Evolutionary conservation across 1,140 invertebrate species (phyloP), one percentile per base, ranked within the genome.

Genomic region (Acromyrmex echinatior): DNA sequence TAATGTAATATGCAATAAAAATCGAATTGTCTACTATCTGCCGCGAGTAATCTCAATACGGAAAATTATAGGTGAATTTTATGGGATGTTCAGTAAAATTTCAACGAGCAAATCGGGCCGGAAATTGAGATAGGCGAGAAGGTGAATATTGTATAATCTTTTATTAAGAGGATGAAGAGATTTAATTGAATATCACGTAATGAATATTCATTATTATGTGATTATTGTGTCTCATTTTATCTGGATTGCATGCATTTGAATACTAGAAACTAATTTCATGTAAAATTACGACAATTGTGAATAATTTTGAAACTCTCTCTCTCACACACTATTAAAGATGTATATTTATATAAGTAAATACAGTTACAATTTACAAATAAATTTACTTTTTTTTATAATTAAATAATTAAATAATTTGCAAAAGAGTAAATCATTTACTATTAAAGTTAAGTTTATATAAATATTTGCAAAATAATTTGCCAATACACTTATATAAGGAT

Each of bases 1-100:
- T 73, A 74, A 76, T 18, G 56, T 84, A 76, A 84, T 84, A 84
- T 76, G 80, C 70, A 76, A 84, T 84, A 84, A 84, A 84, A 84
- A 62, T 76, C 70, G 60, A 76, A 84, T 84, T 76, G 70, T 74
- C 70, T 76, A 63, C 70, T 81, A 81, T 81, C 51, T 84, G 80
- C 70, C 56, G 65, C 16, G 56, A 31, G 56, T 84, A 76, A 84
- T 84, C 56, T 62, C 56, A 70, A 84, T 84, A 76, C 25, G 56
- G 28, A 62, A 63, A 74, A 84, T 84, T 84, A 62, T 84, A 82
- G 68, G 35, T 9, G 53, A 56, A n/a, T 60, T 76, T 84, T 84
- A 84, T 49, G 80, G 14, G 28, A 45, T 62, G 39, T 82, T 73
- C 39, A 35, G 68, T 73, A 31, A 76, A 84, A 62, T 14, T 74